Percentiles rank a stretch among this genome's conserved stretches.
These are phyloP conservation scores for Rhinolophus ferrumequinum DNA, from an alignment of 2,113 vertebrate genomes.

Conservation along the genomic window DNA sequence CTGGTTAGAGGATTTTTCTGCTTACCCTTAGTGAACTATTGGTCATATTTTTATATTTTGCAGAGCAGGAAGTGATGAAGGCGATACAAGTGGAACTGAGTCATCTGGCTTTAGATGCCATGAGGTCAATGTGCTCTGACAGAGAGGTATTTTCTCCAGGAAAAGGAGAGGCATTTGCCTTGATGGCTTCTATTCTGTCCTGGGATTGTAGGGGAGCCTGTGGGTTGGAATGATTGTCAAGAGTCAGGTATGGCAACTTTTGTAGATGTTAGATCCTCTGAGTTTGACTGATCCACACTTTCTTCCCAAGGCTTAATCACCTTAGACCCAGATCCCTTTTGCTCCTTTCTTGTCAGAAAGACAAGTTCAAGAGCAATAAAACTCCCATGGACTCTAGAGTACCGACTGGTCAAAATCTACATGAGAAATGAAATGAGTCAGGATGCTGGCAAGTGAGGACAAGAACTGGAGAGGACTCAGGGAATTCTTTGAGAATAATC, in stretches of 20 bases:
- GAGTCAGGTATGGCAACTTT: background rate
- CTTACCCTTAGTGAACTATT: background rate
- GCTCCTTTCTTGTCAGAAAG: background rate
- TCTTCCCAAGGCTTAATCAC: background rate
- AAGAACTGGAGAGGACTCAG: background rate
- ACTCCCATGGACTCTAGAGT: background rate
- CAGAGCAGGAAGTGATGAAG: background rate
- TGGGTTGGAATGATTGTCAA: background rate
- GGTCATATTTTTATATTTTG: background rate
- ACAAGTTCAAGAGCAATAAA: background rate
- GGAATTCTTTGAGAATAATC: background rate
- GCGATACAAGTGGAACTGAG: background rate
- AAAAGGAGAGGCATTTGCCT: background rate
- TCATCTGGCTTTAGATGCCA: background rate
- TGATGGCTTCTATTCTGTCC: background rate
- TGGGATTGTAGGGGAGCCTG: background rate
- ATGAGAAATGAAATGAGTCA: background rate
- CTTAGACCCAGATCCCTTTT: background rate
- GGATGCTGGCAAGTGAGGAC: background rate
- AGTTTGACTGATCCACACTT: background rate
- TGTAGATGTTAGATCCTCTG: background rate
- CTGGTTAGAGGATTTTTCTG: background rate
- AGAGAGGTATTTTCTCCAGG: background rate
- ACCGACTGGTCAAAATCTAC: background rate
- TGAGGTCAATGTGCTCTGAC: background rate